Conservation (phyloP, 64 coral and sea anemone species). For the Pocillopora damicornis region DNA sequence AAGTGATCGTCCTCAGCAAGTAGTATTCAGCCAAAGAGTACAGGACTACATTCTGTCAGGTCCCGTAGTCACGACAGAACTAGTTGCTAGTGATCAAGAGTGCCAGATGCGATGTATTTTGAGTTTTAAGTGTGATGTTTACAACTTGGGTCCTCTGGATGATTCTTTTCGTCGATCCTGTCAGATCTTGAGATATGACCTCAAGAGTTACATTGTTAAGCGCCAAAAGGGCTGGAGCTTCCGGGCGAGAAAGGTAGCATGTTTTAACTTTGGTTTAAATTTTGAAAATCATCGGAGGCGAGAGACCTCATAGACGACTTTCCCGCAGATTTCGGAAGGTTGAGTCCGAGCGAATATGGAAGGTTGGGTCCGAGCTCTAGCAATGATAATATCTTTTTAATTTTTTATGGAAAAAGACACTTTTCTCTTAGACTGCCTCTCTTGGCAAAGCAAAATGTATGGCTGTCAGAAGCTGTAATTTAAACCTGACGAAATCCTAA, state of each 20-base stretch:
- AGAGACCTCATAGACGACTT: not conserved
- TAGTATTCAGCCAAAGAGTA: not conserved
- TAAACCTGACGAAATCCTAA: no score
- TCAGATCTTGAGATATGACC: not conserved
- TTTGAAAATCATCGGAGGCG: not conserved
- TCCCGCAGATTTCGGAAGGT: no score
- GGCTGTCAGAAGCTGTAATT: no score
- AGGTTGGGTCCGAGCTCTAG: no score
- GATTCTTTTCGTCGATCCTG: not conserved
- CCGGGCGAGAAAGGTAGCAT: not conserved
- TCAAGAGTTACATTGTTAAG: not conserved
- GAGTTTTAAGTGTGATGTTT: not conserved
- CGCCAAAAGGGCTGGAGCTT: not conserved
- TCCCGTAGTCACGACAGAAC: not conserved
- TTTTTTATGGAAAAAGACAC: no score
- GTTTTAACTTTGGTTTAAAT: not conserved
- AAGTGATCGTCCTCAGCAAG: constrained; percentile 1
- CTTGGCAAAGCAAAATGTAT: no score
- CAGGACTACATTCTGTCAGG: not conserved
- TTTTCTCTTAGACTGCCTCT: no score
- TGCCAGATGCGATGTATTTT: not conserved
- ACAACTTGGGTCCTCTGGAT: not conserved
- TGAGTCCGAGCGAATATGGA: no score
- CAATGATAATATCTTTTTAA: no score
- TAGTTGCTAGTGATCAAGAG: not conserved